Conservation (phyloP, 2,888 invertebrate genomes). For the Rotaria sp. region DNA sequence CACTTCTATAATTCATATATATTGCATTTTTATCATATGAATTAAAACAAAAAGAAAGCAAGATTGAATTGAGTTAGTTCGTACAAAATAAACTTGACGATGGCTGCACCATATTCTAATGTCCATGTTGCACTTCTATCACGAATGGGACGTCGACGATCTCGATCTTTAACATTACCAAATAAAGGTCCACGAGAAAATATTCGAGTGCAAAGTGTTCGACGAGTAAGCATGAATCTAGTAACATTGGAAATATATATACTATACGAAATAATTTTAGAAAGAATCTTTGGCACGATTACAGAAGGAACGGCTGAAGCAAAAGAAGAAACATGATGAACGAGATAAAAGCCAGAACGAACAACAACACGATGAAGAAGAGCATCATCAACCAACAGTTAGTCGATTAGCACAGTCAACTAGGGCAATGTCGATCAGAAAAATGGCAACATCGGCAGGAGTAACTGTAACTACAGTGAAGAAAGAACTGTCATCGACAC, state of each 20-base stretch:
- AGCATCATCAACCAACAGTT: neutral
- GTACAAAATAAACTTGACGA: neutral
- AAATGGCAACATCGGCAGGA: neutral
- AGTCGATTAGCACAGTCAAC: too few relatives aligned
- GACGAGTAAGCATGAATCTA: neutral
- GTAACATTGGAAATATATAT: neutral
- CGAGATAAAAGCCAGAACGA: neutral
- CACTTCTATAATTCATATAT: neutral
- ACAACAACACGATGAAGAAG: neutral
- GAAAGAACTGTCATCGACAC: neutral
- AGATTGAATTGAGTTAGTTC: neutral
- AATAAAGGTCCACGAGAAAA: neutral
- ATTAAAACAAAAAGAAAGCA: neutral
- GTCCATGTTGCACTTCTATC: neutral
- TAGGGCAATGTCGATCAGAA: neutral
- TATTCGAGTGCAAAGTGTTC: neutral
- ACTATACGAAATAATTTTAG: neutral
- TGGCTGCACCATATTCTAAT: neutral
- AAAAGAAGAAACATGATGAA: neutral
- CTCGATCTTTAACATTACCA: neutral
- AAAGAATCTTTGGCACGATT: neutral
- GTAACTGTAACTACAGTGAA: neutral
- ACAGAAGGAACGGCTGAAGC: neutral
- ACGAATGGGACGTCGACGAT: neutral
- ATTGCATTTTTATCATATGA: neutral